These are phyloP conservation scores for Ips typographus DNA, from an alignment of 1,140 invertebrate genomes.

Conservation along the genomic window DNA sequence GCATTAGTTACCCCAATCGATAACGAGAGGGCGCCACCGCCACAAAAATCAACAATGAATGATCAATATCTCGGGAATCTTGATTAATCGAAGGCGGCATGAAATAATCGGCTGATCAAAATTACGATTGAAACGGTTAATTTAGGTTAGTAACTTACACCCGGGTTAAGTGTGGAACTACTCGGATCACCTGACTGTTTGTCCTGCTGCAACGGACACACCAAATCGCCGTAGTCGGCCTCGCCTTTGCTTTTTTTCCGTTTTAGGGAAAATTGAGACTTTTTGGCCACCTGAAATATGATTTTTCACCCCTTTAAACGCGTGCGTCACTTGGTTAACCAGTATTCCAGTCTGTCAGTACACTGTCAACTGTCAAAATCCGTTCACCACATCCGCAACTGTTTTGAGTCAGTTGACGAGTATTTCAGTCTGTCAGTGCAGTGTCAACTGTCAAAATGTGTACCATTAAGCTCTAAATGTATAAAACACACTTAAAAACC, in stretches of 20 bases:
- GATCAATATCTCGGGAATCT: slow-evolving; percentile 53
- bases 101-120: slow-evolving; percentile 40
- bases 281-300: slow-evolving; percentile 73
- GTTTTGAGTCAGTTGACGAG: too few relatives aligned
- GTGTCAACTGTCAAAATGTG: too few relatives aligned
- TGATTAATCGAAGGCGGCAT: slow-evolving; percentile 40
- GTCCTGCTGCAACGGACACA: slow-evolving; percentile 76
- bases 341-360: too few relatives aligned
- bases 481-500: too few relatives aligned
- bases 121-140: background rate
- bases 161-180: slow-evolving; percentile 53
- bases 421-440: too few relatives aligned
- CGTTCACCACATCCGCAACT: too few relatives aligned
- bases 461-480: too few relatives aligned
- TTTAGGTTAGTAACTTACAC: slow-evolving; percentile 53
- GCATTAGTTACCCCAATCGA: slow-evolving; percentile 33
- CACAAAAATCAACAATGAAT: slow-evolving; percentile 49
- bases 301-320: background rate
- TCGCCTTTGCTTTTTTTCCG: slow-evolving; percentile 84
- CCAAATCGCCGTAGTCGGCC: slow-evolving; percentile 78
- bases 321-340: too few relatives aligned
- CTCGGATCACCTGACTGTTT: slow-evolving; percentile 63
- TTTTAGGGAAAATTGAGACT: slow-evolving; percentile 87
- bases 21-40: background rate
- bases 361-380: too few relatives aligned